Evolutionary conservation across 2,888 invertebrate species (phyloP).

Genomic region (Tigriopus californicus): DNA sequence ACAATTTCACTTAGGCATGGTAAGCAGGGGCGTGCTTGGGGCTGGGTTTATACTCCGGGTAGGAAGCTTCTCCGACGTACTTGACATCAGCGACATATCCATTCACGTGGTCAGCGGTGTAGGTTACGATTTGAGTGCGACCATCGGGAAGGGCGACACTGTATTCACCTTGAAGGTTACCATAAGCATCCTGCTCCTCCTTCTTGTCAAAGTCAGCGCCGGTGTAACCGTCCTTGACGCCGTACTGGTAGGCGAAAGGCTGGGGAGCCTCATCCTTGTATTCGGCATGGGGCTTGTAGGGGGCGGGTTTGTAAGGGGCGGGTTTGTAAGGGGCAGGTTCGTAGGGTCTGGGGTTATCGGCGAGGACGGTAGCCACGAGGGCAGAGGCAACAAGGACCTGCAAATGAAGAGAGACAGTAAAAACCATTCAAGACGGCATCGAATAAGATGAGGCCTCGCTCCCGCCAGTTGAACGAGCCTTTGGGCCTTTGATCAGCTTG

Average conservation of each 20-base stretch:
- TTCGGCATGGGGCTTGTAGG: neutral
- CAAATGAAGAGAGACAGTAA: too few relatives aligned
- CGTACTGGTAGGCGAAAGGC: conserved; percentile 15
- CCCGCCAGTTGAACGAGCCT: too few relatives aligned
- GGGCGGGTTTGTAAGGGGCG: conserved; percentile 5
- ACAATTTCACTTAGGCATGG: too few relatives aligned
- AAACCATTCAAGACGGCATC: too few relatives aligned
- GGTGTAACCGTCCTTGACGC: conserved; percentile 14
- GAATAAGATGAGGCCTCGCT: too few relatives aligned
- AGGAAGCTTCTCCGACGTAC: conserved; percentile 11
- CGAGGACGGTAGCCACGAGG: neutral
- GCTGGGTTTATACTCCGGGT: conserved; percentile 5
- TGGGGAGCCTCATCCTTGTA: conserved; percentile 14
- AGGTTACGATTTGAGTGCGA: conserved; percentile 11
- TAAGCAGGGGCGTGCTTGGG: conserved; percentile 13
- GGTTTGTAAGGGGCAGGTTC: neutral
- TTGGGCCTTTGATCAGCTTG: too few relatives aligned
- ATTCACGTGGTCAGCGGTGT: conserved; percentile 12
- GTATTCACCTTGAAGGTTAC: conserved; percentile 13
- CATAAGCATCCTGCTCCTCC: conserved; percentile 12
- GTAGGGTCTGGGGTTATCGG: conserved; percentile 1
- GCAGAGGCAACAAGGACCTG: neutral
- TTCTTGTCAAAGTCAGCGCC: conserved; percentile 14
- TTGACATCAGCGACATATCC: conserved; percentile 15
- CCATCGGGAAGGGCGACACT: conserved; percentile 14